Percentiles rank a stretch among this genome's conserved stretches.
phyloP scores from a whole-genome alignment of 2,888 invertebrate species.

The Chalcis sispes region DNA sequence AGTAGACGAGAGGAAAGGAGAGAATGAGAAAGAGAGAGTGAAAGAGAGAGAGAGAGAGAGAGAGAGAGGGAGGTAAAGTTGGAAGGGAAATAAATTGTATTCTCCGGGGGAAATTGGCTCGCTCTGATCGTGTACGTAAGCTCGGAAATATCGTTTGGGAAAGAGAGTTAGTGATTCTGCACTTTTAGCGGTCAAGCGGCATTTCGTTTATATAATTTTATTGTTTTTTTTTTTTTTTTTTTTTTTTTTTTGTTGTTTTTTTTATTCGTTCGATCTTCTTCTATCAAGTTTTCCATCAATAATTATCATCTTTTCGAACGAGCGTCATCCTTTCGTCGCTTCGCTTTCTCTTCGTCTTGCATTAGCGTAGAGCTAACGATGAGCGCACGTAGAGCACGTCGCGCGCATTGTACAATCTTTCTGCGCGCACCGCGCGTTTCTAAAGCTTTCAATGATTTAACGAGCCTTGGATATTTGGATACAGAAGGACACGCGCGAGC shows the following conservation, averaged over 20 bases:
- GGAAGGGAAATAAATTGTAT: constrained; percentile 59
- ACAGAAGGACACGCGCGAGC: neutral
- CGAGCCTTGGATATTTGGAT: constrained; percentile 50
- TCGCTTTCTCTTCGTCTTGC: neutral
- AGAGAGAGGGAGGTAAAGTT: neutral
- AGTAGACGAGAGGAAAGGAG: constrained; percentile 37
- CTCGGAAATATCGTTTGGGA: constrained; percentile 51
- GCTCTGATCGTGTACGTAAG: constrained; percentile 54
- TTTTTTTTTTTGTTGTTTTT: too few relatives aligned
- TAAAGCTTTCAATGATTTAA: constrained; percentile 48
- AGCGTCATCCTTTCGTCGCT: neutral
- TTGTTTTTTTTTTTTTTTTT: too few relatives aligned
- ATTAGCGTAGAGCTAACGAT: neutral
- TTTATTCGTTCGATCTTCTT: too few relatives aligned
- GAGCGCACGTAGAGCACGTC: too few relatives aligned
- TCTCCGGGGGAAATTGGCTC: constrained; percentile 59
- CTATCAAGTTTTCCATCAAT: neutral
- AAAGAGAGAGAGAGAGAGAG: constrained; percentile 27
- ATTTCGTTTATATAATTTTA: neutral
- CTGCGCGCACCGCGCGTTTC: neutral
- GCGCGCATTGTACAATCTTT: constrained; percentile 1
- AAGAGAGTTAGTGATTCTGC: constrained; percentile 59
- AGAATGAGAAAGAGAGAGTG: neutral
- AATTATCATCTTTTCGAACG: neutral
- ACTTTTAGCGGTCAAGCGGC: constrained; percentile 57